phyloP scores from a whole-genome alignment of 1,140 invertebrate species.

The Meloidogyne floridensis region DNA sequence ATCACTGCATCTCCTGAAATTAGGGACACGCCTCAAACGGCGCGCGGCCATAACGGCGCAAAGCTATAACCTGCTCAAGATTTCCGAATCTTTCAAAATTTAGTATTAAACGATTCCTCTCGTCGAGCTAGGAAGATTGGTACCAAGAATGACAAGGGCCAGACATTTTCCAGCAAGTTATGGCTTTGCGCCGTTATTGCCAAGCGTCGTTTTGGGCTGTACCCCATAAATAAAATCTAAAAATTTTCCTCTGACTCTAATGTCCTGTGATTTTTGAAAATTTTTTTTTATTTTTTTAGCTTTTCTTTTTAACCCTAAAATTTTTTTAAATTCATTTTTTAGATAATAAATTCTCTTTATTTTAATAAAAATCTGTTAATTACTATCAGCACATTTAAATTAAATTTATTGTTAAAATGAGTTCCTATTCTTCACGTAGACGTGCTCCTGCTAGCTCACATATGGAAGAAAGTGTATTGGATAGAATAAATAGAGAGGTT shows the following conservation, averaged over 20 bases:
- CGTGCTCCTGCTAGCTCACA: slow-evolving; percentile 76
- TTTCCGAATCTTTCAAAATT: too few relatives aligned
- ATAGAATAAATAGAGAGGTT: slow-evolving; percentile 87
- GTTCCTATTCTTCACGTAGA: slow-evolving; percentile 68
- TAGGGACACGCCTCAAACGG: too few relatives aligned
- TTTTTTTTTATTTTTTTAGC: neutral
- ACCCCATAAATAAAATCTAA: too few relatives aligned
- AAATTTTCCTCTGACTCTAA: neutral
- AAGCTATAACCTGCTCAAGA: too few relatives aligned
- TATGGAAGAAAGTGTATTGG: slow-evolving; percentile 80
- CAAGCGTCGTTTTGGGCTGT: too few relatives aligned
- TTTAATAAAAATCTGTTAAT: neutral
- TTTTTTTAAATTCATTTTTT: neutral
- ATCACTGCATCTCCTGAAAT: too few relatives aligned
- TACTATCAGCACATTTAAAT: neutral
- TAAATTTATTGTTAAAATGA: slow-evolving; percentile 21
- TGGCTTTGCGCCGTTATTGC: too few relatives aligned
- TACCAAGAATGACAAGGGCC: too few relatives aligned
- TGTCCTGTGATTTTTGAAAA: neutral
- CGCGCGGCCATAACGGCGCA: too few relatives aligned
- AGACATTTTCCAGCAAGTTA: too few relatives aligned
- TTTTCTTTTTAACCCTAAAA: neutral
- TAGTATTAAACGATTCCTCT: too few relatives aligned
- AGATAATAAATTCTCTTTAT: neutral
- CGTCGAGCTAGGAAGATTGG: too few relatives aligned